These are phyloP conservation scores for Heliconius congener DNA, from an alignment of 1,140 invertebrate species.

Conservation along the genomic window DNA sequence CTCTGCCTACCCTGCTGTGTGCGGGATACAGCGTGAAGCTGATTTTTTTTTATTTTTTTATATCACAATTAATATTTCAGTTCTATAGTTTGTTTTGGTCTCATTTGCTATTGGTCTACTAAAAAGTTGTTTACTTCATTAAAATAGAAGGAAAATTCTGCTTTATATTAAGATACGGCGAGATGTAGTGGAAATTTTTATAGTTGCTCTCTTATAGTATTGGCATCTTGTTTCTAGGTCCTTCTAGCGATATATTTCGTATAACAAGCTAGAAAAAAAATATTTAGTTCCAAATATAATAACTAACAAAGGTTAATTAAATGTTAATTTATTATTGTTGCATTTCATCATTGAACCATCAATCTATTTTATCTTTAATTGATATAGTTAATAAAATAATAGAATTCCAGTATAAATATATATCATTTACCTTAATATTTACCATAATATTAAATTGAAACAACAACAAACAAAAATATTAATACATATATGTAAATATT, in stretches of 20 bases:
- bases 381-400: no score
- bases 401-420: no score
- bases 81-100: neutral
- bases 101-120: neutral
- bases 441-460: neutral
- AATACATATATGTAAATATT: neutral
- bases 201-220: conserved; percentile 21
- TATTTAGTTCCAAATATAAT: no score
- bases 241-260: no score
- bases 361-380: no score
- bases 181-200: conserved; percentile 14
- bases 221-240: conserved; percentile 3
- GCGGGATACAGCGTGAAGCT: no score
- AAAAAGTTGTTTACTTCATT: neutral
- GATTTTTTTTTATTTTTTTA: no score
- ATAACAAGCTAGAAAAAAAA: no score
- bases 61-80: neutral
- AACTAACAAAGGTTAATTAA: no score
- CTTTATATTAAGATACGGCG: neutral
- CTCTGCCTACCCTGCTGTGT: no score
- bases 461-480: neutral
- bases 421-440: neutral
- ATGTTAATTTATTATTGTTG: no score
- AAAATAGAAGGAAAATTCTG: neutral
- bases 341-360: no score